phyloP scores from a whole-genome alignment of 1,140 invertebrate genomes.

The Trichonephila clavata region DNA sequence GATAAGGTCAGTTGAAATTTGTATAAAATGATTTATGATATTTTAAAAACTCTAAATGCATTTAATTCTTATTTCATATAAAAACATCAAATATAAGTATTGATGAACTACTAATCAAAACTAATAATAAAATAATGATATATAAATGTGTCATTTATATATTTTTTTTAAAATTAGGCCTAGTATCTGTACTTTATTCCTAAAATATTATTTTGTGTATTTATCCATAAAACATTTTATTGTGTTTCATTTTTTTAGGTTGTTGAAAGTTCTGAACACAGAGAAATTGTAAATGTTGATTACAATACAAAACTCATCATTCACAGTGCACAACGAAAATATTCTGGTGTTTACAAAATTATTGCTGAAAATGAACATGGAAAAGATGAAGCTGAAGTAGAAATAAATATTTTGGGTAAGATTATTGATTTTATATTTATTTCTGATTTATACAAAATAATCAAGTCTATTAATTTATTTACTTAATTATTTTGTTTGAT shows the following conservation, averaged over 20 bases:
- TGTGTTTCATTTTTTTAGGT: conserved; percentile 29
- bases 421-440: background rate
- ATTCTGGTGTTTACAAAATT: conserved; percentile 81
- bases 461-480: background rate
- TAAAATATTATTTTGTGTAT: background rate
- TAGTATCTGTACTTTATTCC: background rate
- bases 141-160: too few species aligned
- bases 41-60: too few species aligned
- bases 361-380: conserved; percentile 83
- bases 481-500: background rate
- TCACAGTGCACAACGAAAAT: conserved; percentile 80
- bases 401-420: conserved; percentile 86
- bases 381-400: conserved; percentile 82
- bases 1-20: conserved; percentile 79
- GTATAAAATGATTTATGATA: background rate
- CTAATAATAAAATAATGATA: too few species aligned
- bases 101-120: too few species aligned
- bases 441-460: background rate
- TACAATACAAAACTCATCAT: conserved; percentile 94
- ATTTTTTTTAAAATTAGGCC: too few species aligned
- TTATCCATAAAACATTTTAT: background rate
- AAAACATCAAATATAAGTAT: too few species aligned
- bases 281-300: conserved; percentile 90
- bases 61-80: too few species aligned
- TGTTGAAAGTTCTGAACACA: conserved; percentile 81